Base-by-base conservation (phyloP, 2,797 vertebrate species). In the Semaprochilodus insignis region DNA sequence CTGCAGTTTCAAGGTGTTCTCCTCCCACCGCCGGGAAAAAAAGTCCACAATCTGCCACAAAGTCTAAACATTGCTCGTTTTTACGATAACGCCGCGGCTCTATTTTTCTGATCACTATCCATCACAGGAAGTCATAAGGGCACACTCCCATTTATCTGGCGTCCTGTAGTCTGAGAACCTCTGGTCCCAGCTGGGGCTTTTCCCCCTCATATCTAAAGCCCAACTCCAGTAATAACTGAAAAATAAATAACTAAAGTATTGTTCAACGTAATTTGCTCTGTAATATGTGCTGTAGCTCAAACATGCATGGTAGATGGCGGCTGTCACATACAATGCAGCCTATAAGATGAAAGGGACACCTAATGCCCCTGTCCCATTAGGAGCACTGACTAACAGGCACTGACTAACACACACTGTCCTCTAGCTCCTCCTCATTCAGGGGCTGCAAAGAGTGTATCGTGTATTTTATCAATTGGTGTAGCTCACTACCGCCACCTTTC, bases 71-170 rank as follows among this genome's bases (percentile, higher is more conserved):
- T 63, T 73, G 48, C 77, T 80, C 52, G 25, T 89, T 91, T 87
- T 83, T n/a, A 77, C 34, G 67, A 78, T 66, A 72, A 55, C 19
- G 71, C 55, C 7, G 57, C 57, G 25, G 52, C 66, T 87, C 83
- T 78, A 83, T 44, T 65, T 83, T 86, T 66, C 83, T 81, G 82
- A 87, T 88, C 86, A 84, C 80, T 83, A 60, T 86, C 85, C 80
- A 77, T 83, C 52, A 73, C 15, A 85, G 77, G 66, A 86, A 86
- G 83, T 81, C 62, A 34, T 73, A 44, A 25, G 72, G 79, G 83
- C 60, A 83, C 77, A 82, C 77, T 15, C 77, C 72, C 71, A 78
- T 79, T 80, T 81, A 59, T 78, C 15, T 81, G 87, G 85, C 87
- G 87, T 82, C 85, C 69, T 79, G 23, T 70, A 15, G 87, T 83